phyloP scores from a whole-genome alignment of 2,888 invertebrate genomes.

The Agriotes lineatus region DNA sequence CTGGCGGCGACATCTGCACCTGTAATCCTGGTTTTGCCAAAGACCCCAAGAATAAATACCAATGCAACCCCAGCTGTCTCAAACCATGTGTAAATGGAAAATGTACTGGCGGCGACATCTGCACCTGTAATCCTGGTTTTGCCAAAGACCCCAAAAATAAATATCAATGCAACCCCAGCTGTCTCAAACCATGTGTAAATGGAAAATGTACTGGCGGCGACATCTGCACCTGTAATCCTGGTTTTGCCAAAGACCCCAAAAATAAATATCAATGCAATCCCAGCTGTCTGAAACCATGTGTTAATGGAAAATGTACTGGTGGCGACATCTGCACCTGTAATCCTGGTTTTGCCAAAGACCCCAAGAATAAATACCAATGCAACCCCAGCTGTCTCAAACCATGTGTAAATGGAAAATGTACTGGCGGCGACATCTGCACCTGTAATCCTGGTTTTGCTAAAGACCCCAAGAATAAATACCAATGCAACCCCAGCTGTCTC shows the following conservation, averaged over 20 bases:
- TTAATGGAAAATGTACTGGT: conserved; percentile 60
- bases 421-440: conserved; percentile 59
- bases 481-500: conserved; percentile 49
- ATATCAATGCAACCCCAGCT: no score
- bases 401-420: conserved; percentile 49
- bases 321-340: conserved; percentile 49
- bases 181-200: no score
- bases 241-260: conserved; percentile 1
- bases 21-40: no score
- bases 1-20: no score
- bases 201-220: no score
- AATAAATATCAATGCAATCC: conserved; percentile 45
- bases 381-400: conserved; percentile 59
- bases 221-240: conserved; percentile 30
- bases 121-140: no score
- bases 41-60: no score
- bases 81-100: no score
- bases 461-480: conserved; percentile 35
- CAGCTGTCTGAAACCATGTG: conserved; percentile 58
- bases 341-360: conserved; percentile 38
- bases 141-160: no score
- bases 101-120: no score
- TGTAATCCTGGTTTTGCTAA: conserved; percentile 44
- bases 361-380: conserved; percentile 52
- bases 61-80: no score